Percentiles rank a stretch among this genome's conserved stretches.
phyloP scores from a whole-genome alignment of 64 coral and sea anemone genomes.

The Montipora efflorescens region DNA sequence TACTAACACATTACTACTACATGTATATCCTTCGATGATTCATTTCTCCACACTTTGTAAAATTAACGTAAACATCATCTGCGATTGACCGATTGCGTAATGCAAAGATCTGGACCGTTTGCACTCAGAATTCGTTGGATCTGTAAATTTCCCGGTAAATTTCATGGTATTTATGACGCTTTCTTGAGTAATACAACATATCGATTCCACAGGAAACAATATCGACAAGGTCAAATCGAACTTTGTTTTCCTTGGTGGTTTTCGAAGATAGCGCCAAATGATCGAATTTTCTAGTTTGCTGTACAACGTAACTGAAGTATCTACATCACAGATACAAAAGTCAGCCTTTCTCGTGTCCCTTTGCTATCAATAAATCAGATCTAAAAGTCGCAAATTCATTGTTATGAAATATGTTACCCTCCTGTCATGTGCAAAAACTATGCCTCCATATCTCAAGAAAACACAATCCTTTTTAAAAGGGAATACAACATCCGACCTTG shows the following conservation, averaged over 20 bases:
- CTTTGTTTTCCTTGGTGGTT: conserved; percentile 2
- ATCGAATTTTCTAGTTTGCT: background rate
- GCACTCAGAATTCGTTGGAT: background rate
- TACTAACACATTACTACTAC: background rate
- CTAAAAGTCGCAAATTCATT: conserved; percentile 34
- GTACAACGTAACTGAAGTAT: background rate
- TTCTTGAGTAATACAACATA: background rate
- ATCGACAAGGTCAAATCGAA: background rate
- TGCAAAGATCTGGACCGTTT: background rate
- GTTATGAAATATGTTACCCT: background rate
- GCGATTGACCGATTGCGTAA: background rate
- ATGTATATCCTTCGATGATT: background rate
- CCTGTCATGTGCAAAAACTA: conserved; percentile 14
- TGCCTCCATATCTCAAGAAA: background rate
- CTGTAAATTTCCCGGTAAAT: background rate
- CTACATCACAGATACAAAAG: background rate
- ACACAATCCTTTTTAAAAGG: background rate
- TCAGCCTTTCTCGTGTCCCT: background rate
- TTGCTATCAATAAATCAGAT: conserved; percentile 8
- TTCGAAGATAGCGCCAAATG: background rate
- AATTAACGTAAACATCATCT: too few species aligned
- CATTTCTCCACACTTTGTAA: too few species aligned
- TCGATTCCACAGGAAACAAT: background rate
- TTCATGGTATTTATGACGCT: background rate
- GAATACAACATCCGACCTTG: background rate